Evolutionary conservation across 2,888 invertebrate species (phyloP), one percentile per base, ranked within the genome.

Genomic region (Yponomeuta cagnagella): DNA sequence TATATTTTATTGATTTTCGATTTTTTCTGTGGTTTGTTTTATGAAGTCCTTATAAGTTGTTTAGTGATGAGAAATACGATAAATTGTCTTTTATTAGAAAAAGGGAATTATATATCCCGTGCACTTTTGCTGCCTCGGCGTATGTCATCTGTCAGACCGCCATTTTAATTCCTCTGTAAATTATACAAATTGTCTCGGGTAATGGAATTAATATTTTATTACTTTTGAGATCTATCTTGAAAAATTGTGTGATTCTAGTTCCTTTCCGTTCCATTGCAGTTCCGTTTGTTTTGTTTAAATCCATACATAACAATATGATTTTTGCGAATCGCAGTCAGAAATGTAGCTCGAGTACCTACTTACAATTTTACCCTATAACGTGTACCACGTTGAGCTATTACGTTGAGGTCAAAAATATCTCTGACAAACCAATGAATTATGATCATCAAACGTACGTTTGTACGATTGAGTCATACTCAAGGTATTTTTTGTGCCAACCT

Each of bases 181-280:
- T 89, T 89, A 86, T 80, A 84, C 79, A 86, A 90, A 88, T 88
- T 90, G 89, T 89, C 86, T 77, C 76, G 88, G 81, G 89, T 86
- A 89, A 86, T 86, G 83, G 83, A 82, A 80, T 78, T 82, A 79
- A 77, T 82, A 76, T 85, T 88, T 87, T 85, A 86, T 86, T 85
- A 82, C 80, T 82, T 84, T 81, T 79, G 77, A 37, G 0, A 37
- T 37, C 5, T 37, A 5, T 37, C 37, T 37, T 37, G 37, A 37
- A 37, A 37, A 37, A 37, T 37, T 4, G 37, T 37, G 0, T 37
- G 1, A 37, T 37, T 37, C 37, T 37, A 37, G 37, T 37, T 5
- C 37, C 5, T 37, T 37, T 5, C 37, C 37, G 37, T 37, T 37
- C 5, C 37, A 4, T 37, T 37, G 5, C 37, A 5, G 37, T 52